Evolutionary conservation across 2,797 vertebrate genomes (phyloP).

Genomic region (Enteromius paludinosus): DNA sequence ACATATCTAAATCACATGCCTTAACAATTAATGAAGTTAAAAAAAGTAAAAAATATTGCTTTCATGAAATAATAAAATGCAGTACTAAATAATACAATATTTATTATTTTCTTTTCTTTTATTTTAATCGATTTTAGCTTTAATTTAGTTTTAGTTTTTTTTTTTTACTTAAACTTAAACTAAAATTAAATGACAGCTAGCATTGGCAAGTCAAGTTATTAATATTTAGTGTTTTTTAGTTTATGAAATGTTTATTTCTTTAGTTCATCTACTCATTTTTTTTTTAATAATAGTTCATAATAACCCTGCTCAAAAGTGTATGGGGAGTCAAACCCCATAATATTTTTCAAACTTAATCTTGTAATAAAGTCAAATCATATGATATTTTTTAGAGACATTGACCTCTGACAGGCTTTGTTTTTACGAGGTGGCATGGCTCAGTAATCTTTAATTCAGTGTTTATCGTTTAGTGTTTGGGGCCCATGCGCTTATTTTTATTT

Average conservation of each 20-base stretch:
- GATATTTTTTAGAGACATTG: background rate
- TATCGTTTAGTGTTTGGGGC: background rate
- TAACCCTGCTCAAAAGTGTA: background rate
- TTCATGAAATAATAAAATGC: background rate
- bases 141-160: background rate
- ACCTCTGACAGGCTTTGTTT: constrained; percentile 23
- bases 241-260: background rate
- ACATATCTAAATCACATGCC: too few species aligned
- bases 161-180: background rate
- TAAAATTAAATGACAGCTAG: background rate
- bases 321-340: background rate
- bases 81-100: too few species aligned
- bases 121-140: background rate
- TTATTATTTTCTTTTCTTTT: background rate
- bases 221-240: background rate
- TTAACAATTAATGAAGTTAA: background rate
- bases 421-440: constrained; percentile 22
- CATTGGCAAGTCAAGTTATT: background rate
- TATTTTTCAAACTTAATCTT: constrained; percentile 1
- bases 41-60: background rate
- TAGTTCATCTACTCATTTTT: too few species aligned
- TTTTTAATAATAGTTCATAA: too few species aligned
- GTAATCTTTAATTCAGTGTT: constrained; percentile 49
- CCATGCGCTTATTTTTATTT: background rate
- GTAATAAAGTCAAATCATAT: background rate